phyloP scores from a whole-genome alignment of 1,140 invertebrate species.

The Papilio polyxenes region DNA sequence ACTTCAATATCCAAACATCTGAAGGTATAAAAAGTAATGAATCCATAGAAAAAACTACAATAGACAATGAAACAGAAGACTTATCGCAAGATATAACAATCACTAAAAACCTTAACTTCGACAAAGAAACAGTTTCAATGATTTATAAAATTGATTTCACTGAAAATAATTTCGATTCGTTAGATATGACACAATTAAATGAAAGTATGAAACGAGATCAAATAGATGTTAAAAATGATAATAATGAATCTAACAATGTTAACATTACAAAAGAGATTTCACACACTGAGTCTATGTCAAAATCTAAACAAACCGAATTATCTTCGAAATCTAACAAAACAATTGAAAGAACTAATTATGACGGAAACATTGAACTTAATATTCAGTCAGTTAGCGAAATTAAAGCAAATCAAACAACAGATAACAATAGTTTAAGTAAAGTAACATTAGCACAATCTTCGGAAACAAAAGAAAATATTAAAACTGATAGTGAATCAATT shows the following conservation, averaged over 20 bases:
- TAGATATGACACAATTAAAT: neutral
- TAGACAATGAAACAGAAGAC: neutral
- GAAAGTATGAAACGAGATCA: neutral
- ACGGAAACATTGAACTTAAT: neutral
- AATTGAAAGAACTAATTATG: neutral
- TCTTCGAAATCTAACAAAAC: neutral
- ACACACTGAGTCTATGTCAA: neutral
- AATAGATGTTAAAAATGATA: neutral
- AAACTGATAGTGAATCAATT: neutral
- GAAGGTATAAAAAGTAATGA: neutral
- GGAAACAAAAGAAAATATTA: neutral
- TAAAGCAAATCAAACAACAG: neutral
- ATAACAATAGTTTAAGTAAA: neutral
- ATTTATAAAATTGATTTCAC: constrained; percentile 17
- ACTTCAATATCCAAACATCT: neutral
- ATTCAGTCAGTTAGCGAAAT: neutral
- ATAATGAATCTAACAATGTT: neutral
- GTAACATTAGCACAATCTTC: neutral
- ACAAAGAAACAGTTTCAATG: neutral
- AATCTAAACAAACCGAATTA: neutral
- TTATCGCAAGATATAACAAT: constrained; percentile 1
- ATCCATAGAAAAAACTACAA: neutral
- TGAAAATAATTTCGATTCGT: neutral
- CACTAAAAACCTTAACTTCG: constrained; percentile 8
- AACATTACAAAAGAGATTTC: neutral